phyloP scores from a whole-genome alignment of 2,888 invertebrate genomes.

The Plagodis pulveraria region DNA sequence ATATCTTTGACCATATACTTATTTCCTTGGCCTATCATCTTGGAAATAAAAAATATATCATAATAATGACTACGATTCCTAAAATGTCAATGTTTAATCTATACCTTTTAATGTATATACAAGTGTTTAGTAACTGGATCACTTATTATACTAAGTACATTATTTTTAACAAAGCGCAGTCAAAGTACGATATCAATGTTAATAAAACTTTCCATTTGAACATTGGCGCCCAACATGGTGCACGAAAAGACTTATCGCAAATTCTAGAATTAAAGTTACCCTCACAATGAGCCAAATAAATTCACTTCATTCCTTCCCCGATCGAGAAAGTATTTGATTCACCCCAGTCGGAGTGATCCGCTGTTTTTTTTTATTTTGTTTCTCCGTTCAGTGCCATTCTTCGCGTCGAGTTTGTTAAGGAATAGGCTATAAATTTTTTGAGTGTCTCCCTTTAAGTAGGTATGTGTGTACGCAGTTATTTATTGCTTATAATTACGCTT shows the following conservation, averaged over 20 bases:
- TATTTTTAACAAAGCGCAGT: too few relatives aligned
- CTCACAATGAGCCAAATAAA: conserved; percentile 62
- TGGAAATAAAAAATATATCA: too few relatives aligned
- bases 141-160: too few relatives aligned
- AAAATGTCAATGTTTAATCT: too few relatives aligned
- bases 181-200: too few relatives aligned
- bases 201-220: neutral
- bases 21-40: too few relatives aligned
- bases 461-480: conserved; percentile 67
- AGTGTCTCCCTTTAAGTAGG: conserved; percentile 60
- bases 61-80: too few relatives aligned
- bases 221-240: conserved; percentile 47
- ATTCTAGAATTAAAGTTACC: conserved; percentile 57
- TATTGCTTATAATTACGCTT: conserved; percentile 55
- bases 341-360: conserved; percentile 70
- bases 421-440: conserved; percentile 72
- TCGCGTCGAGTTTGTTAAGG: conserved; percentile 63
- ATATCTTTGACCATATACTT: too few relatives aligned
- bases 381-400: conserved; percentile 50
- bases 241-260: conserved; percentile 25
- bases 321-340: conserved; percentile 70
- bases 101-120: too few relatives aligned
- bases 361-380: conserved; percentile 61
- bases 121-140: too few relatives aligned
- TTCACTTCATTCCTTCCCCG: conserved; percentile 51